Evolutionary conservation across 2,888 invertebrate species (phyloP), one percentile per base, ranked within the genome.

Genomic region (Tuta absoluta): DNA sequence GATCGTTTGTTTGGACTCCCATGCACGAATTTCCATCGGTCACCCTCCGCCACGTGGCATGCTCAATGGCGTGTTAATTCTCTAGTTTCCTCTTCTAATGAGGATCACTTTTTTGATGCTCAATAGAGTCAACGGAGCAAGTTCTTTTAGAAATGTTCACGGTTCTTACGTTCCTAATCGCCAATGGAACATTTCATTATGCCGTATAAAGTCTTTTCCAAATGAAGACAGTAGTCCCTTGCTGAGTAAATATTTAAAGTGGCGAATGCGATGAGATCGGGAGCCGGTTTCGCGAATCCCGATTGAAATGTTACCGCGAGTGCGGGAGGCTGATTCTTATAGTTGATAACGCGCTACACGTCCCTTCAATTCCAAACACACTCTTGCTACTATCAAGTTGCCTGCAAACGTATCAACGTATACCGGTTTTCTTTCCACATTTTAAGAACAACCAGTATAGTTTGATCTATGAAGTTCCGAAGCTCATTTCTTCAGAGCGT

Each of bases 291-390:
- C 73, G 76, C 74, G 72, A 79, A 83, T 84, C 81, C 77, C 82
- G 86, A 88, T 89, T 87, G 83, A 88, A 87, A 84, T 79, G 81
- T 87, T 82, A 78, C 72, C 76, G 72, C 74, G 75, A 75, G 74
- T 69, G 71, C 69, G 68, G 69, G 66, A 68, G 67, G 63, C 70
- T 75, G 81, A 84, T 84, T 75, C 73, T 72, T 76, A 71, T 72
- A 78, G 66, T 71, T 80, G 80, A 84, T 84, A 81, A 76, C 75
- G 76, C 73, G 74, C 72, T 72, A 74, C 76, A 76, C 72, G 78
- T 80, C 80, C 76, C 75, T 78, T 81, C 77, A 76, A 85, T 82
- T 82, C 78, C 75, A 78, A 75, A 74, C 66, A 66, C 79, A 77
- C 71, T 71, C 77, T 72, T 61, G 65, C 69, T 65, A 70, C 75